Evolutionary conservation across 1,140 invertebrate genomes (phyloP).

Genomic region (Drosophila bipectinata): DNA sequence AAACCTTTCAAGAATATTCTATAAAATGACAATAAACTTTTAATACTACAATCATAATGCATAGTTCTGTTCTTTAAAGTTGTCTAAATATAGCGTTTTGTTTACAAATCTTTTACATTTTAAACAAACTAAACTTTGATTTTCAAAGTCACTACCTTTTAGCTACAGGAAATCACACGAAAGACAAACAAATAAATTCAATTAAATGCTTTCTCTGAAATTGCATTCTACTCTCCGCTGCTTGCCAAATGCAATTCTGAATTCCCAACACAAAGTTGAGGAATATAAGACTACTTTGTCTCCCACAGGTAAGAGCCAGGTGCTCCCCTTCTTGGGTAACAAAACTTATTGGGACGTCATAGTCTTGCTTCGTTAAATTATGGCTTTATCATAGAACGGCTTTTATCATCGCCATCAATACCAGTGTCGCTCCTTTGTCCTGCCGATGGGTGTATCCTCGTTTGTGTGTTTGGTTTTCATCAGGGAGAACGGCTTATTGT

Average conservation of each 20-base stretch:
- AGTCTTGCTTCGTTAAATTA: conserved; percentile 4
- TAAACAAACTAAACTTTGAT: conserved; percentile 26
- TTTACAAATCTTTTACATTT: neutral
- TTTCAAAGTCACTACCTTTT: conserved; percentile 13
- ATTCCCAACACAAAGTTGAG: conserved; percentile 19
- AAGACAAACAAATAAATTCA: conserved; percentile 58
- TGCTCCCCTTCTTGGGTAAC: neutral
- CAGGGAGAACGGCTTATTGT: conserved; percentile 9
- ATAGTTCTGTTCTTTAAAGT: too few species aligned
- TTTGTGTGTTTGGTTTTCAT: conserved; percentile 15
- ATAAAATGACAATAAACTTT: too few species aligned
- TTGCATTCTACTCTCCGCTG: conserved; percentile 6
- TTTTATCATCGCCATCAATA: conserved; percentile 29
- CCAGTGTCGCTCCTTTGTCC: conserved; percentile 16
- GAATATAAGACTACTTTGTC: conserved; percentile 18
- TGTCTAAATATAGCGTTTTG: too few species aligned
- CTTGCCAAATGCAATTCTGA: conserved; percentile 20
- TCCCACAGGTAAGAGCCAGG: conserved; percentile 7
- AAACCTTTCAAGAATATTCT: neutral
- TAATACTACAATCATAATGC: too few species aligned
- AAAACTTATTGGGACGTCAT: conserved; percentile 19
- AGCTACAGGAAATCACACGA: conserved; percentile 2
- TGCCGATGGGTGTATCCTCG: conserved; percentile 5
- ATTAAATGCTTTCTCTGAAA: conserved; percentile 36
- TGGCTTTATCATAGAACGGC: conserved; percentile 4